Evolutionary conservation across 1,140 invertebrate genomes (phyloP).

Genomic region (Dermatophagoides farinae): DNA sequence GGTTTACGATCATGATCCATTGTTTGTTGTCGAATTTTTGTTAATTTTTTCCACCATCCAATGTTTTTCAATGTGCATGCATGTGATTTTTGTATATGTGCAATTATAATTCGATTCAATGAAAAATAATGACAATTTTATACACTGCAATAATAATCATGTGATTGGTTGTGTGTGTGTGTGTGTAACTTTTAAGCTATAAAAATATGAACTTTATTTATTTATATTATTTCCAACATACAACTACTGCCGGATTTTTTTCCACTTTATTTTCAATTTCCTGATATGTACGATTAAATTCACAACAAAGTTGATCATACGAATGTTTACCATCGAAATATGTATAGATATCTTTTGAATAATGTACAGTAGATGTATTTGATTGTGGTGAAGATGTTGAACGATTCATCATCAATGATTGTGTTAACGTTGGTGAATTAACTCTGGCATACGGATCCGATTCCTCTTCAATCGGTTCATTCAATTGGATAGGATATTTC

Average conservation of each 20-base stretch:
- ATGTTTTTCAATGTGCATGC: neutral
- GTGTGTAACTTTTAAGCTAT: neutral
- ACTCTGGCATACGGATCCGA: neutral
- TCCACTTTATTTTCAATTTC: conserved; percentile 69
- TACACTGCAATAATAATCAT: neutral
- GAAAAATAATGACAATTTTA: neutral
- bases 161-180: too few relatives aligned
- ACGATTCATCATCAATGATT: neutral
- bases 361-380: neutral
- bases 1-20: too few relatives aligned
- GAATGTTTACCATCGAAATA: conserved; percentile 57
- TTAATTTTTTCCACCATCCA: too few relatives aligned
- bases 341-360: conserved; percentile 24
- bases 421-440: neutral
- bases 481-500: conserved; percentile 31
- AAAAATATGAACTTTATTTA: neutral
- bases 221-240: conserved; percentile 59
- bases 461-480: neutral
- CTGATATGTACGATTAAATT: conserved; percentile 41
- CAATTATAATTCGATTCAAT: neutral
- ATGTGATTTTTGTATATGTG: neutral
- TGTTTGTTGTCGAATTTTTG: too few relatives aligned
- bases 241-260: conserved; percentile 54
- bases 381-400: neutral
- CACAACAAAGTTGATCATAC: conserved; percentile 72